Evolutionary conservation across 2,113 vertebrate genomes (phyloP).

Genomic region (Psammodynastes pulverulentus): DNA sequence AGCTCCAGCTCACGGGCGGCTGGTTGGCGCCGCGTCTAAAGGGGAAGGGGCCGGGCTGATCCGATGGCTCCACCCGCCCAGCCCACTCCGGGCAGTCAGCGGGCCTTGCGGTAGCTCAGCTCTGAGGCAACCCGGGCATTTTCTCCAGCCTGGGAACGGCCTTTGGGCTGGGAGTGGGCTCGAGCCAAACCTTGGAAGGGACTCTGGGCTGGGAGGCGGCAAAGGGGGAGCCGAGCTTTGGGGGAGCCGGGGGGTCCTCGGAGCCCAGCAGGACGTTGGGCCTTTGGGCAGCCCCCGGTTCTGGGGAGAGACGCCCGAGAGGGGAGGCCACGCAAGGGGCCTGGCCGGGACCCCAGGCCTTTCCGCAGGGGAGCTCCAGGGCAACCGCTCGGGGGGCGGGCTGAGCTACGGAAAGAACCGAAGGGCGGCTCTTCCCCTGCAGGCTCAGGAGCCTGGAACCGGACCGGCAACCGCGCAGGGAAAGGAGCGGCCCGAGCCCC

Average conservation of each 20-base stretch:
- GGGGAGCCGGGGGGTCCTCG: not conserved
- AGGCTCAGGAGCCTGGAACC: not conserved
- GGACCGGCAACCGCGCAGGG: not conserved
- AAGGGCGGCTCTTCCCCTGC: not conserved
- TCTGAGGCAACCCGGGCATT: not conserved
- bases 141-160: not conserved
- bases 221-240: not conserved
- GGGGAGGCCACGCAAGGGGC: not conserved
- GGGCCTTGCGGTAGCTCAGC: not conserved
- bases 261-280: not conserved
- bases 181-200: not conserved
- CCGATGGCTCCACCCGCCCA: not conserved
- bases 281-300: not conserved
- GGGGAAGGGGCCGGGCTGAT: not conserved
- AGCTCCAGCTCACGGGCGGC: too few relatives aligned
- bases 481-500: not conserved
- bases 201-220: not conserved
- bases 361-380: not conserved
- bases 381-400: not conserved
- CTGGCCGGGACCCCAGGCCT: not conserved
- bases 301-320: not conserved
- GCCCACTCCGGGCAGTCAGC: not conserved
- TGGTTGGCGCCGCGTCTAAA: not conserved
- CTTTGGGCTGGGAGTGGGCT: not conserved
- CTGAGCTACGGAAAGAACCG: not conserved